Conservation (phyloP, 2,113 vertebrate species). For the Anser brachyrhynchus region DNA sequence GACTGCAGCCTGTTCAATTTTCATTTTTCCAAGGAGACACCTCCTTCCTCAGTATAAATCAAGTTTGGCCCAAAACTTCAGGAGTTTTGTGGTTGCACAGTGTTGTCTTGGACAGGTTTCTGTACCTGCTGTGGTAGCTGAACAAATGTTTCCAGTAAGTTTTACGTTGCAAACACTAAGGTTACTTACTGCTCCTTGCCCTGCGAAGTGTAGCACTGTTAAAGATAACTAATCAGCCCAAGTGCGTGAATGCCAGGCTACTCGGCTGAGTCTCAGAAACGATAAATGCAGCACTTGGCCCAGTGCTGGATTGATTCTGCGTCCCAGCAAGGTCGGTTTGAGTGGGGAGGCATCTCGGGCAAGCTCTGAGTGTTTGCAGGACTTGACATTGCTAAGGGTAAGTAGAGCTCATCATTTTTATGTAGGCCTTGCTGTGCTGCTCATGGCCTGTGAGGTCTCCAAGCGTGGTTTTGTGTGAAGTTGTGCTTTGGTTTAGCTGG, state of each 20-base stretch:
- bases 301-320: not conserved
- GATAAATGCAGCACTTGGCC: not conserved
- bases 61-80: not conserved
- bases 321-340: not conserved
- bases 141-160: fast-evolving
- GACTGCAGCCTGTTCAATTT: not conserved
- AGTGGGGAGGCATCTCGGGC: not conserved
- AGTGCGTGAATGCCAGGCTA: not conserved
- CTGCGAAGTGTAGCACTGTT: not conserved
- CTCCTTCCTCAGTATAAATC: not conserved
- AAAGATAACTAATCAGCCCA: not conserved
- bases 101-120: not conserved
- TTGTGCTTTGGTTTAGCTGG: not conserved
- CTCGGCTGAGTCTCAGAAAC: not conserved
- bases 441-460: not conserved
- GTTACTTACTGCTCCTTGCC: not conserved
- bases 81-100: not conserved
- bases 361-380: not conserved
- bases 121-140: not conserved
- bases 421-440: not conserved
- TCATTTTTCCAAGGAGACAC: not conserved
- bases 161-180: fast-evolving
- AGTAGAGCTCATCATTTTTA: fast-evolving
- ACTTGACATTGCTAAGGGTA: not conserved
- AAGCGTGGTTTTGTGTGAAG: not conserved